Evolutionary conservation across 2,888 invertebrate species (phyloP), one percentile per base, ranked within the genome.

Genomic region (Antitype chi): DNA sequence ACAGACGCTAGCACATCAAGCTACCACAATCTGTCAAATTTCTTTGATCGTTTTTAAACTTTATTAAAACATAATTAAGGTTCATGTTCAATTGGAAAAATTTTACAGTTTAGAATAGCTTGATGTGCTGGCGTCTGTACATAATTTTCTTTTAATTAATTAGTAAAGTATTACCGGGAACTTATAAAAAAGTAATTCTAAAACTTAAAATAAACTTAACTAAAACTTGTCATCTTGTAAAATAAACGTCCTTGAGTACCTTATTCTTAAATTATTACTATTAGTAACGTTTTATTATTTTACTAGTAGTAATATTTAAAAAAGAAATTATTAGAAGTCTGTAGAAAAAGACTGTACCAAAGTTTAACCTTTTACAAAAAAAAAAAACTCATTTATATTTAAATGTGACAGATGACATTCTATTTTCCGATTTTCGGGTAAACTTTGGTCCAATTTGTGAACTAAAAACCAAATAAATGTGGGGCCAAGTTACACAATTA

Each of bases 211-310:
- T 76, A 28, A 80, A 75, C 80, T 78, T 76, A 87, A 85, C 59
- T 75, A 76, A 75, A 80, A 85, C 77, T 87, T 87, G 85, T 87
- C 87, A 83, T 87, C 76, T 86, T 74, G 63, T 84, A 85, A 80
- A 84, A 82, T 74, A 66, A 74, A 77, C 64, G 67, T 80, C 79
- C 75, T 17, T 43, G 59, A 70, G 71, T 83, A 80, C 70, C 55
- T 60, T 60, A 49, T 28, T 47, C 59, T 64, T 63, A 76, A 75
- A 79, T 66, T 38, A 77, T 77, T 73, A 82, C 78, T 78, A 82
- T 70, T 78, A 78, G 60, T 78, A 85, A 82, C 1, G 49, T 62
- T 68, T 0, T 43, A 53, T 60, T n/a, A 59, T 25, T 38, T 84
- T 77, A 80, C 74, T 70, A 70, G 73, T 71, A 84, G 74, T 79